A percentile compares a stretch with the other conserved stretches of the same genome.
phyloP scores from a whole-genome alignment of 2,888 invertebrate species.

The Abrostola tripartita region DNA sequence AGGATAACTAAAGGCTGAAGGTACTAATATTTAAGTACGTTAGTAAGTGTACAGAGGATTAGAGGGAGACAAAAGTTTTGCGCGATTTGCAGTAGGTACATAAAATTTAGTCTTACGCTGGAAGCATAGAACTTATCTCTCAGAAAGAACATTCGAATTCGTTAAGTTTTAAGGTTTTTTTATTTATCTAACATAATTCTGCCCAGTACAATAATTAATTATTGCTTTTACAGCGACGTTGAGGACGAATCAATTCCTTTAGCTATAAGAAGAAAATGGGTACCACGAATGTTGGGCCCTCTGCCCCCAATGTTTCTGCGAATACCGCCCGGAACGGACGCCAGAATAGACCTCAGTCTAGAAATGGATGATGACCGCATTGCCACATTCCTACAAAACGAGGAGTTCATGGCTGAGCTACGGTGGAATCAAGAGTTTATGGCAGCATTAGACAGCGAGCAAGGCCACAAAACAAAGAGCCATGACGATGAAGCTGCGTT shows the following conservation, averaged over 20 bases:
- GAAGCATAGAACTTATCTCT: no score
- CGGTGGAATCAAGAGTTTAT: constrained; percentile 96
- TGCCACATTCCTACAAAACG: constrained; percentile 95
- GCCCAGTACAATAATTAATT: no score
- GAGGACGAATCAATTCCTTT: constrained; percentile 82
- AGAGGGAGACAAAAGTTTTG: no score
- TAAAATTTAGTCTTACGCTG: no score
- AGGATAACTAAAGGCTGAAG: no score
- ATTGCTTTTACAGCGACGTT: constrained; percentile 71
- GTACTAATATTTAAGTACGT: no score
- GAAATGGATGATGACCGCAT: constrained; percentile 95
- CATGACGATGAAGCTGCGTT: constrained; percentile 92
- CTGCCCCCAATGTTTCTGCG: constrained; percentile 94
- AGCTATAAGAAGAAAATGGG: constrained; percentile 90
- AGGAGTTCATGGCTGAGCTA: constrained; percentile 96
- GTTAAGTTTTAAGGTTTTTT: no score
- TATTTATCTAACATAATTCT: no score
- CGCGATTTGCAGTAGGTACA: no score
- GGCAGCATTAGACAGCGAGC: constrained; percentile 93
- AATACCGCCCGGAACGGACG: constrained; percentile 86
- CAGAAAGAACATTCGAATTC: no score
- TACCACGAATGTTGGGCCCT: constrained; percentile 93
- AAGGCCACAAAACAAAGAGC: constrained; percentile 82
- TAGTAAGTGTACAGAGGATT: no score
- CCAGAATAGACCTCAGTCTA: constrained; percentile 81